These are phyloP conservation scores for Agriopis leucophaearia DNA, from an alignment of 2,888 invertebrate genomes.

Conservation along the genomic window DNA sequence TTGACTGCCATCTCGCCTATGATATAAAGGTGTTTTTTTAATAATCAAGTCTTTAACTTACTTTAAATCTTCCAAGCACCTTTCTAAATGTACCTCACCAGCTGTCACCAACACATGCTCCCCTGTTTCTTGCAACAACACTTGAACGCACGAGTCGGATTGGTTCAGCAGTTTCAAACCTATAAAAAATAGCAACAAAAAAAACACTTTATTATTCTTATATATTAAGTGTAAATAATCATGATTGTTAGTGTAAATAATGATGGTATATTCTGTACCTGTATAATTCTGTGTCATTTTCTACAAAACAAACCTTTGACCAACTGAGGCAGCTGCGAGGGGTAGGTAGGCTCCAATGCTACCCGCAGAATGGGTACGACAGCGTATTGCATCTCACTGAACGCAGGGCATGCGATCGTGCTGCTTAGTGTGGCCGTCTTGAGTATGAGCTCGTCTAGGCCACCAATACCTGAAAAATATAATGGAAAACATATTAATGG, in stretches of 20 bases:
- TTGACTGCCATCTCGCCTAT: not conserved
- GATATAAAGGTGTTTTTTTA: not conserved
- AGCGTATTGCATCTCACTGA: slow-evolving; percentile 92
- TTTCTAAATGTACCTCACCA: slow-evolving; percentile 98
- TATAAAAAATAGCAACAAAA: no score
- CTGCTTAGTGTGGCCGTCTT: slow-evolving; percentile 96
- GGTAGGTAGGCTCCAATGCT: slow-evolving; percentile 95
- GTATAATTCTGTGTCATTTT: not conserved
- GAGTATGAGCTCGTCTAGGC: slow-evolving; percentile 93
- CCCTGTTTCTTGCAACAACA: slow-evolving; percentile 96
- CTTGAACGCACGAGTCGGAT: slow-evolving; percentile 97
- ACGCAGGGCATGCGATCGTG: slow-evolving; percentile 93
- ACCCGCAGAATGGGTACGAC: slow-evolving; percentile 97
- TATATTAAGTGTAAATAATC: not conserved
- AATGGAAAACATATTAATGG: no score
- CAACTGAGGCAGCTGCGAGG: slow-evolving; percentile 91
- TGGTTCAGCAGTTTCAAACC: slow-evolving; percentile 95
- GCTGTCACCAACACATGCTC: slow-evolving; percentile 98
- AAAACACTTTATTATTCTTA: no score
- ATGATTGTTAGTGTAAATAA: not conserved
- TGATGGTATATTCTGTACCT: no score
- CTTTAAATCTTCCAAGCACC: slow-evolving; percentile 97
- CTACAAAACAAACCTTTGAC: slow-evolving; percentile 83
- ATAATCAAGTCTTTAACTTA: slow-evolving; percentile 52
- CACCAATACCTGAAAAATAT: slow-evolving; percentile 90